These are phyloP conservation scores for Tenebrosternarchus preto DNA, from an alignment of 2,113 vertebrate species.

Conservation along the genomic window DNA sequence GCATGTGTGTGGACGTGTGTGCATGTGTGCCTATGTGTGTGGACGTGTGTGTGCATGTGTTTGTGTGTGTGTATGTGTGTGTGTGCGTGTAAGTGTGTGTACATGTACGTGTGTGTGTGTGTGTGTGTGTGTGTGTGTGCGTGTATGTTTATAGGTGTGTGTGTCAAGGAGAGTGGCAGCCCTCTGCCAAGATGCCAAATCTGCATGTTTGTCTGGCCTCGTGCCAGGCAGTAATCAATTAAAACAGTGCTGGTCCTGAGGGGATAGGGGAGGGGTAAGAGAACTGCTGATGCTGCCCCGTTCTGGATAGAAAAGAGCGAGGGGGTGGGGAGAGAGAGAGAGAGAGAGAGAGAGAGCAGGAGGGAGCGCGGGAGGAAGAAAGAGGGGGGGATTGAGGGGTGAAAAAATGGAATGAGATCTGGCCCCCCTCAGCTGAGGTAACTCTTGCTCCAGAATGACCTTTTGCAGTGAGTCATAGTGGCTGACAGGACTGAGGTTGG, in stretches of 20 bases:
- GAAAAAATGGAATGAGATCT: constrained; percentile 13
- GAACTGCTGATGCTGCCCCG: constrained; percentile 26
- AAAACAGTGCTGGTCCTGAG: constrained; percentile 43
- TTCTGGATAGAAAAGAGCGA: not conserved
- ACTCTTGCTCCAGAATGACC: not conserved
- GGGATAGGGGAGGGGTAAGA: constrained; percentile 17
- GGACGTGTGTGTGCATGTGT: constrained; percentile 43
- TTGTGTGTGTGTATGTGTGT: constrained; percentile 31
- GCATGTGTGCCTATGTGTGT: constrained; percentile 33
- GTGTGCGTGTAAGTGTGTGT: constrained; percentile 38
- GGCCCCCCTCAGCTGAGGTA: not conserved
- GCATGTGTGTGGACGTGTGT: constrained; percentile 43
- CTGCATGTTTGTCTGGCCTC: constrained; percentile 55
- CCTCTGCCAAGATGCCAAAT: constrained; percentile 53
- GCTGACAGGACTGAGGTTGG: not conserved
- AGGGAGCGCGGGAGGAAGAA: not conserved
- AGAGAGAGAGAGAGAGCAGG: not conserved
- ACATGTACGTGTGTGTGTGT: constrained; percentile 42
- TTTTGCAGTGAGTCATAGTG: constrained; percentile 12
- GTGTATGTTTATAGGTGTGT: constrained; percentile 37
- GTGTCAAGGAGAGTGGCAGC: constrained; percentile 43
- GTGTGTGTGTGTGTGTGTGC: constrained; percentile 40
- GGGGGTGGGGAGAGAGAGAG: not conserved
- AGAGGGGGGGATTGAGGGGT: not conserved
- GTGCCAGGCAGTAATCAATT: constrained; percentile 58